Conservation (phyloP, 1,140 invertebrate genomes). For the Drosophila cardini region DNA sequence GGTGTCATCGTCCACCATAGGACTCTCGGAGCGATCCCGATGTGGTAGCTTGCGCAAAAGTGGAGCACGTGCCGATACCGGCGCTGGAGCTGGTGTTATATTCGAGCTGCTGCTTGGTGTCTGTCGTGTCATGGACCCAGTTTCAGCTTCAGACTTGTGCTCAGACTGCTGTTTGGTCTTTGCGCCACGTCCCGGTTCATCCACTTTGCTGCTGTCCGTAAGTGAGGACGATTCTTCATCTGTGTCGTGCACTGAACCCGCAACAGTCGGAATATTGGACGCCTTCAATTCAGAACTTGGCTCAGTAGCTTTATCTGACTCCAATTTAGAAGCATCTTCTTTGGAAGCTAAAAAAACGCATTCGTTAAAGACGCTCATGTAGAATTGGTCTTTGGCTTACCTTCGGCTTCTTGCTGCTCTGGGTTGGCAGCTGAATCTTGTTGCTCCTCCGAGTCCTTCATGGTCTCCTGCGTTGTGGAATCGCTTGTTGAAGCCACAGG, state of each 20-base stretch:
- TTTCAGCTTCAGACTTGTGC: slow-evolving; percentile 51
- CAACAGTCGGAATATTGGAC: neutral
- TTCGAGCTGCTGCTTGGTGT: slow-evolving; percentile 5
- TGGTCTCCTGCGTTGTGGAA: neutral
- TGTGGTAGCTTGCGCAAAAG: slow-evolving; percentile 70
- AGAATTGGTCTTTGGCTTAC: neutral
- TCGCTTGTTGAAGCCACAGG: neutral
- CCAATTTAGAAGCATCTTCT: slow-evolving; percentile 34
- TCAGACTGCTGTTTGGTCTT: slow-evolving; percentile 35
- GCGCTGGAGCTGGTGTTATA: slow-evolving; percentile 31
- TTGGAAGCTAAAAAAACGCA: neutral
- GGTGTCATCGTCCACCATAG: slow-evolving; percentile 86
- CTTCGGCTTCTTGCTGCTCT: slow-evolving; percentile 15
- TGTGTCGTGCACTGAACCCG: slow-evolving; percentile 84
- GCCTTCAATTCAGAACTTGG: neutral
- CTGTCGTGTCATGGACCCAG: slow-evolving; percentile 1
- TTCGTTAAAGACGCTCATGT: neutral
- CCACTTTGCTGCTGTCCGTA: slow-evolving; percentile 65
- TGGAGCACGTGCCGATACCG: slow-evolving; percentile 51
- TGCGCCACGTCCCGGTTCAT: slow-evolving; percentile 42
- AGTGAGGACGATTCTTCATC: slow-evolving; percentile 87
- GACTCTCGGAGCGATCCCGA: slow-evolving; percentile 85
- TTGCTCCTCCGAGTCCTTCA: neutral
- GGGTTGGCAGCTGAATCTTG: neutral
- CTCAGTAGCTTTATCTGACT: slow-evolving; percentile 33